Conservation (phyloP, 2,888 invertebrate genomes). For the Himalopsyche tibetana region DNA sequence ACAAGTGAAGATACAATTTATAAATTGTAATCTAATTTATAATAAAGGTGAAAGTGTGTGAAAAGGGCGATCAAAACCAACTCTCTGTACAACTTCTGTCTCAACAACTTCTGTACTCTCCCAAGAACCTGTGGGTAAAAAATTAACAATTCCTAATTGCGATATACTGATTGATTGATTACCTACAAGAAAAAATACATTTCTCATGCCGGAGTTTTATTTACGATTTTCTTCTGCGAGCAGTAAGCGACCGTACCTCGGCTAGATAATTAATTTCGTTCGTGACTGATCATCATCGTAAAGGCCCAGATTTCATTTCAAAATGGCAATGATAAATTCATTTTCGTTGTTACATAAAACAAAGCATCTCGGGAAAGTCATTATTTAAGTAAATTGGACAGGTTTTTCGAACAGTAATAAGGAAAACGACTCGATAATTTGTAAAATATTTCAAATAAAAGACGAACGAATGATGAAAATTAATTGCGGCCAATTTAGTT, state of each 20-base stretch:
- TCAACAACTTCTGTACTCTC: too few relatives aligned
- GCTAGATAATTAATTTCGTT: conserved; percentile 10
- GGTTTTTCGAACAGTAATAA: conserved; percentile 15
- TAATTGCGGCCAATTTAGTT: background rate
- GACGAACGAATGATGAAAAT: background rate
- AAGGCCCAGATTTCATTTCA: conserved; percentile 20
- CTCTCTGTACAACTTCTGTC: too few relatives aligned
- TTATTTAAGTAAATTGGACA: conserved; percentile 21
- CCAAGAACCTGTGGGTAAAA: too few relatives aligned
- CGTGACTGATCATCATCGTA: conserved; percentile 22
- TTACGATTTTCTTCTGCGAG: background rate
- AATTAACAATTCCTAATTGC: too few relatives aligned
- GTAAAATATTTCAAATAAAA: conserved; percentile 26
- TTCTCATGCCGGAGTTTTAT: background rate
- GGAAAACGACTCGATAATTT: conserved; percentile 10
- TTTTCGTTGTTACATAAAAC: conserved; percentile 12
- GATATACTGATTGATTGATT: background rate
- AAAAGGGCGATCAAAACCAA: too few relatives aligned
- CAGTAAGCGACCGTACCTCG: background rate
- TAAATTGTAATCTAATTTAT: too few relatives aligned
- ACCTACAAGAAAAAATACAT: background rate
- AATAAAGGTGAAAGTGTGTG: too few relatives aligned
- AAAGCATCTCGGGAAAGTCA: conserved; percentile 29
- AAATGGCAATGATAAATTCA: conserved; percentile 34
- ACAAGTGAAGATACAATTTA: too few relatives aligned